phyloP scores from a whole-genome alignment of 2,113 vertebrate genomes.

The Coracopsis vasa region DNA sequence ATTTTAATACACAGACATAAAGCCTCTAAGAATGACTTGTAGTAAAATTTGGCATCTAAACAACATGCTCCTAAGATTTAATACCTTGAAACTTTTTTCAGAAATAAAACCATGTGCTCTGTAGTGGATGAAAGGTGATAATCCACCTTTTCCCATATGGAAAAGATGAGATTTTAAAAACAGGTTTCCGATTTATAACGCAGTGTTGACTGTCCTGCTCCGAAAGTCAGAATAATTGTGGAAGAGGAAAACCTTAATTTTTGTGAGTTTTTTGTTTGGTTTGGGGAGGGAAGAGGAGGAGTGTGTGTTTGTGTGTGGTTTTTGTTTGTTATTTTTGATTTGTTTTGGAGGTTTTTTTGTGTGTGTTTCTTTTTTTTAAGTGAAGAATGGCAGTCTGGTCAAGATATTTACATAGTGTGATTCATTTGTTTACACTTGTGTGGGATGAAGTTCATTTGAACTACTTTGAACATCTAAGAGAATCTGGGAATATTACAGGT shows the following conservation, averaged over 20 bases:
- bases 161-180: neutral
- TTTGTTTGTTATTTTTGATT: neutral
- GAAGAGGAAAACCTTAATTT: neutral
- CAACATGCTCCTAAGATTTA: neutral
- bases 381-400: neutral
- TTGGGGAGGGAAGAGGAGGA: neutral
- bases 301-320: neutral
- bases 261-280: neutral
- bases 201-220: neutral
- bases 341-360: neutral
- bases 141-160: neutral
- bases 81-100: neutral
- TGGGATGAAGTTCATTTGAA: neutral
- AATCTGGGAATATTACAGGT: neutral
- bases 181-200: neutral
- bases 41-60: slow-evolving; percentile 6
- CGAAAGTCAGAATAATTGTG: neutral
- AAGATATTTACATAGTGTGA: neutral
- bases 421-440: neutral
- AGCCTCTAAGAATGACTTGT: neutral
- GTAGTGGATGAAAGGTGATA: neutral
- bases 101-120: neutral
- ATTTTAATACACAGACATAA: neutral
- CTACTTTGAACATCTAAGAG: neutral
- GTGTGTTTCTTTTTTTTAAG: neutral